Conservation (phyloP, 2,113 vertebrate species). For the Lycaon pictus region DNA sequence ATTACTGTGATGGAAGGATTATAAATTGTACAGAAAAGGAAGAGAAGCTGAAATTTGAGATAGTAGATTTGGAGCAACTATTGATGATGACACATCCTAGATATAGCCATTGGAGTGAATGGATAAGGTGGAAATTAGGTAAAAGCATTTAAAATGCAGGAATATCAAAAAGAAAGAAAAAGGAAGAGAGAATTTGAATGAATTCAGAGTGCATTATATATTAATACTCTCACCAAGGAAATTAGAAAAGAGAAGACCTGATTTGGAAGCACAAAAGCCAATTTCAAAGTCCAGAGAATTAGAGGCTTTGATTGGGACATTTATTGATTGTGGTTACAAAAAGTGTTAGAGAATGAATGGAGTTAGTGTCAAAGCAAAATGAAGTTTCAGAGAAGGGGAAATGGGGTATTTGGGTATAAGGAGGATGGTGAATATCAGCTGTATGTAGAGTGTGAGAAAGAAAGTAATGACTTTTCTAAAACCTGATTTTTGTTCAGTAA, state of each 20-base stretch:
- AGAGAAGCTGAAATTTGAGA: background rate
- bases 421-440: background rate
- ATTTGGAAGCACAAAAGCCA: background rate
- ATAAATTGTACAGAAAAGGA: background rate
- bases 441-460: background rate
- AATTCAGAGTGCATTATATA: background rate
- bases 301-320: background rate
- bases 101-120: background rate
- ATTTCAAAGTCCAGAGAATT: background rate
- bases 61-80: background rate
- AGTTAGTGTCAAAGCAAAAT: background rate
- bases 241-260: background rate
- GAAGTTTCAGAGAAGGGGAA: background rate
- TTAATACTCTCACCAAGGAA: background rate
- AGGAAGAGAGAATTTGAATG: background rate
- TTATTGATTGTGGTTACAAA: background rate
- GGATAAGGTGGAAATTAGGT: background rate
- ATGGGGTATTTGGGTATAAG: background rate
- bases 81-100: background rate
- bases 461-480: background rate
- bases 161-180: background rate
- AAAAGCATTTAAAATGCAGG: background rate
- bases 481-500: background rate
- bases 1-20: background rate
- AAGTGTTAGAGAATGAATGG: background rate